These are phyloP conservation scores for Aldrovandia affinis DNA, from an alignment of 2,797 vertebrate genomes.

Conservation along the genomic window DNA sequence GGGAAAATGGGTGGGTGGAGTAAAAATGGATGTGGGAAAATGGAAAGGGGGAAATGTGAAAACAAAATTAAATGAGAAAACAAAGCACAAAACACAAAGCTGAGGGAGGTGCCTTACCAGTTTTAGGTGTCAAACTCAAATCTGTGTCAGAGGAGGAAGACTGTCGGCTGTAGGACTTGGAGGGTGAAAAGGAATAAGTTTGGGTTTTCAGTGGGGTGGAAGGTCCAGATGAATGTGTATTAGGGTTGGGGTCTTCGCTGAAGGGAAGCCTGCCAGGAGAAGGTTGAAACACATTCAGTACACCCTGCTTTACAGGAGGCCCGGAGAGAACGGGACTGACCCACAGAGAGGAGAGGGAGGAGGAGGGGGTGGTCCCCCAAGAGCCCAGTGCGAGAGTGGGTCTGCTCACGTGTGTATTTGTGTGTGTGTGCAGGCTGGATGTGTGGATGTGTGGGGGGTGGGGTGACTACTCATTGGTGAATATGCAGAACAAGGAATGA, in stretches of 20 bases:
- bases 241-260: conserved; percentile 95
- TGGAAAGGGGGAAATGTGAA: conserved; percentile 24
- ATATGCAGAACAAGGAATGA: conserved; percentile 49
- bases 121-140: conserved; percentile 94
- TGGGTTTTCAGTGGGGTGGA: conserved; percentile 99
- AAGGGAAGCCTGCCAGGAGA: conserved; percentile 99
- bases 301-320: conserved; percentile 66
- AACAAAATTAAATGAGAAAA: conserved; percentile 30
- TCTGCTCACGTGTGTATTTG: conserved; percentile 14
- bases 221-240: conserved; percentile 93
- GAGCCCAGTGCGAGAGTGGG: conserved; percentile 34
- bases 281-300: conserved; percentile 87
- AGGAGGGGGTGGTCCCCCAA: conserved; percentile 53
- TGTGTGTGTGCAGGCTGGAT: conserved; percentile 25
- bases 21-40: background rate
- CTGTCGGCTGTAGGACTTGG: conserved; percentile 91
- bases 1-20: background rate
- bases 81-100: conserved; percentile 61
- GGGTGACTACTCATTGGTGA: conserved; percentile 58
- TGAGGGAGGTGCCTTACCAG: conserved; percentile 78
- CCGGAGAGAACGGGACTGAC: conserved; percentile 70
- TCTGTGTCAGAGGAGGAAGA: conserved; percentile 94
- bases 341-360: conserved; percentile 66
- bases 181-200: conserved; percentile 93
- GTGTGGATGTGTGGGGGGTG: conserved; percentile 34